Evolutionary conservation across 1,140 invertebrate genomes (phyloP).

Genomic region (Mizuhopecten yessoensis): DNA sequence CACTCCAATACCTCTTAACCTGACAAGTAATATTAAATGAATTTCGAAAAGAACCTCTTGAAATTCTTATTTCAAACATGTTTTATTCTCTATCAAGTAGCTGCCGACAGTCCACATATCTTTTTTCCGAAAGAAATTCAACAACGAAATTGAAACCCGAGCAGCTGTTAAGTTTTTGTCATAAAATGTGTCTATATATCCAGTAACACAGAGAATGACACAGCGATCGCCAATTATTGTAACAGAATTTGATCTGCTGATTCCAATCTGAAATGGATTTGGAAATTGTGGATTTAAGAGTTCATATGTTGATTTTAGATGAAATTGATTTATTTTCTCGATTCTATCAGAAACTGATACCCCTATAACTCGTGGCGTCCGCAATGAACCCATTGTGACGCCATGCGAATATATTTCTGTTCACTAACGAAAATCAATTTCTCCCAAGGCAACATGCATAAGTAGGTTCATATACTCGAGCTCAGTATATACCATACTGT

Average conservation of each 20-base stretch:
- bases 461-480: background rate
- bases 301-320: conserved; percentile 1
- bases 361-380: background rate
- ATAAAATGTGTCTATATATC: background rate
- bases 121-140: background rate
- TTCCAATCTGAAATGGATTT: conserved; percentile 35
- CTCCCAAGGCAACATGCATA: background rate
- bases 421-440: conserved; percentile 9
- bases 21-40: too few species aligned
- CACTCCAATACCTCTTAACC: too few species aligned
- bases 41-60: too few species aligned
- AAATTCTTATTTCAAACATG: too few species aligned
- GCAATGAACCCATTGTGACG: conserved; percentile 7
- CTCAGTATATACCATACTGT: background rate
- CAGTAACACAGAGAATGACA: background rate
- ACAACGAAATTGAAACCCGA: conserved; percentile 1
- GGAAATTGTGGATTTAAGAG: background rate
- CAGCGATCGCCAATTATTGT: background rate
- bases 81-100: too few species aligned
- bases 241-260: background rate
- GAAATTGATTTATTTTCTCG: conserved; percentile 28
- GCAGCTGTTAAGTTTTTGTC: background rate
- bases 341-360: background rate
- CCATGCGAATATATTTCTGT: conserved; percentile 2
- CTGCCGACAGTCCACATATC: background rate